Evolutionary conservation across 2,113 vertebrate genomes (phyloP).

Genomic region (Sylvietta virens): DNA sequence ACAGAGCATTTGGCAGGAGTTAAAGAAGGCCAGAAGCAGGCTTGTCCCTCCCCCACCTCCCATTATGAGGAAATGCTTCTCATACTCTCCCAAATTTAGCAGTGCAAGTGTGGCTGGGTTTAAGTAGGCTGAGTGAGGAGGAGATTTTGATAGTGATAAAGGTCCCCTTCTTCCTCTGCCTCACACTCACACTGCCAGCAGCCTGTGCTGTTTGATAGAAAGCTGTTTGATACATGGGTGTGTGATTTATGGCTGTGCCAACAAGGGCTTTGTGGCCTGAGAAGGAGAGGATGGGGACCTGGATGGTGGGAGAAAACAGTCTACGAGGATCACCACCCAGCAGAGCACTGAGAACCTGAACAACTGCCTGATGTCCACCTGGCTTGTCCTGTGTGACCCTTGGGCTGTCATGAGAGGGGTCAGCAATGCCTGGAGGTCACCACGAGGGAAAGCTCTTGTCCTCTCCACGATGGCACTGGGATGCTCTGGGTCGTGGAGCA

Average conservation of each 20-base stretch:
- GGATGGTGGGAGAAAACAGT: neutral
- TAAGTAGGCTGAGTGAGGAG: neutral
- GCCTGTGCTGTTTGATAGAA: neutral
- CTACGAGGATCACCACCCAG: neutral
- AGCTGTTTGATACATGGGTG: neutral
- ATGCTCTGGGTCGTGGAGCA: neutral
- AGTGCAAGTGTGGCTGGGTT: neutral
- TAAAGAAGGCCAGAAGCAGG: constrained; percentile 6
- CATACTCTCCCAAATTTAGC: constrained; percentile 49
- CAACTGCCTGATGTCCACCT: neutral
- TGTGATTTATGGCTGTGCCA: neutral
- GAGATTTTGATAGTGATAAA: neutral
- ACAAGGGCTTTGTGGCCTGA: neutral
- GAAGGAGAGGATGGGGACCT: neutral
- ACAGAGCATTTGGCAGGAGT: neutral
- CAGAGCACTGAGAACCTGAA: neutral
- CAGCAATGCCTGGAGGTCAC: neutral
- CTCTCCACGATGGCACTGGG: neutral
- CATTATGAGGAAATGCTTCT: neutral
- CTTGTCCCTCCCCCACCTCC: neutral
- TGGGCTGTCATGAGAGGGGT: accelerated
- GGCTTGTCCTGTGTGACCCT: neutral
- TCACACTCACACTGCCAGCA: neutral
- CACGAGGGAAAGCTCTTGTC: neutral
- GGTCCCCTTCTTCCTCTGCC: neutral